phyloP scores from a whole-genome alignment of 2,113 vertebrate genomes.

The Porphyrio hochstetteri region DNA sequence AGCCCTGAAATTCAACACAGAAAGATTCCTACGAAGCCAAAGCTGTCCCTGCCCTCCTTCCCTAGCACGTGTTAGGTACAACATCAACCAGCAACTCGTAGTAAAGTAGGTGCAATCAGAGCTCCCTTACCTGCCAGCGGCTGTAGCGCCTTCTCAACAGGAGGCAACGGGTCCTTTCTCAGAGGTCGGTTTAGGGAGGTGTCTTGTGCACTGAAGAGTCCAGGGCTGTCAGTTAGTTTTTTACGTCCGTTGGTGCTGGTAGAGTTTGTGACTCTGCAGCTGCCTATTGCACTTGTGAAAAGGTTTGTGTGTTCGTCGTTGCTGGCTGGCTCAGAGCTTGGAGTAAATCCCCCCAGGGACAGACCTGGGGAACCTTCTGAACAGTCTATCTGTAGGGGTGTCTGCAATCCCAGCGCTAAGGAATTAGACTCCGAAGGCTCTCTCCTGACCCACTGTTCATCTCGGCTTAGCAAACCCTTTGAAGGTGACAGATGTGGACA shows the following conservation, averaged over 20 bases:
- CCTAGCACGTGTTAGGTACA: rapidly evolving
- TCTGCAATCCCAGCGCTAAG: constrained; percentile 76
- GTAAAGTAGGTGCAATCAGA: not conserved
- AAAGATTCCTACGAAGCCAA: not conserved
- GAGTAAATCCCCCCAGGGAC: constrained; percentile 76
- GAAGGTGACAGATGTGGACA: constrained; percentile 78
- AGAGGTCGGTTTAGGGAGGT: constrained; percentile 72
- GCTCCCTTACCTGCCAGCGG: constrained; percentile 83
- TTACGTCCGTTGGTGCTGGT: constrained; percentile 65
- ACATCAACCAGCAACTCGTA: rapidly evolving
- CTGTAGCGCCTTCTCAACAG: constrained; percentile 77
- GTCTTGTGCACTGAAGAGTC: constrained; percentile 74
- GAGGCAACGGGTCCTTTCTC: constrained; percentile 79
- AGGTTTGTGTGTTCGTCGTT: constrained; percentile 88
- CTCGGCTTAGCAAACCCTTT: constrained; percentile 76
- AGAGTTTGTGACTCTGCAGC: constrained; percentile 73
- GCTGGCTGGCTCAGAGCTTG: constrained; percentile 72
- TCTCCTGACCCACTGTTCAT: constrained; percentile 80
- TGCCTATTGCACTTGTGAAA: constrained; percentile 88
- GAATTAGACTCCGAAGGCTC: constrained; percentile 70
- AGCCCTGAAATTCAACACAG: not conserved
- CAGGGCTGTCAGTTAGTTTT: constrained; percentile 71
- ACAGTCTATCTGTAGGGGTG: constrained; percentile 82
- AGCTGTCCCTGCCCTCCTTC: not conserved
- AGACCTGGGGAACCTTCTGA: constrained; percentile 68